Evolutionary conservation across 2,797 vertebrate genomes (phyloP), one percentile per base, ranked within the genome.

Genomic region (Darevskia nairensis): DNA sequence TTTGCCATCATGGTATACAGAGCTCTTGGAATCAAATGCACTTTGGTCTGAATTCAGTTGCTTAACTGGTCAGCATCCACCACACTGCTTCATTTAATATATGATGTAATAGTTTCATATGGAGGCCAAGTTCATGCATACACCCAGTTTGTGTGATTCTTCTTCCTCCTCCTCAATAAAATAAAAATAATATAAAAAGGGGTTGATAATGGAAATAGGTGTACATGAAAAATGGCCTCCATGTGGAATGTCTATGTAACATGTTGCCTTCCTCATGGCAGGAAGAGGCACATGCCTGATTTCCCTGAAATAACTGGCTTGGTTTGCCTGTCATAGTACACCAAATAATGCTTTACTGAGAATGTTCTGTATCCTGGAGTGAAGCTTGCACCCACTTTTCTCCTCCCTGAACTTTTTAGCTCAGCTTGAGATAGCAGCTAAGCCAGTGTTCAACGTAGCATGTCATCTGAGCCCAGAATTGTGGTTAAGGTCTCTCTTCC

Each of bases 1-100:
- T 88, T 84, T 85, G 87, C 81, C n/a, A 64, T 6, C 2, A 9
- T 13, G n/a, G 64, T 90, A 79, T 91, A 82, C 85, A 46, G 39
- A 85, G 4, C 10, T 32, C 2, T 1, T 90, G 74, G 76, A 91
- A 17, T 68, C 39, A 86, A n/a, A 5, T 29, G 2, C 50, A 29
- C 59, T 25, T 59, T 8, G 39, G 15, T 25, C 3, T 3, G 2
- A 61, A 4, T 59, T 78, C 27, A 83, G 21, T 50, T 50, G 10
- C 32, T 69, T 44, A 50, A n/a, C 39, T 44, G 27, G n/a, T 6
- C 64, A 46, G 25, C 69, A n/a, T 61, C 27, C 27, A 75, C 71
- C 23, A 17, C 29, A 8, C 5, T 44, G 44, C 79, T 41, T 82
- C 5, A 83, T 71, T 64, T 13, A 83, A 72, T n/a, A 15, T 50